Evolutionary conservation across 2,113 vertebrate genomes (phyloP).

Genomic region (Myiozetetes cayanensis): DNA sequence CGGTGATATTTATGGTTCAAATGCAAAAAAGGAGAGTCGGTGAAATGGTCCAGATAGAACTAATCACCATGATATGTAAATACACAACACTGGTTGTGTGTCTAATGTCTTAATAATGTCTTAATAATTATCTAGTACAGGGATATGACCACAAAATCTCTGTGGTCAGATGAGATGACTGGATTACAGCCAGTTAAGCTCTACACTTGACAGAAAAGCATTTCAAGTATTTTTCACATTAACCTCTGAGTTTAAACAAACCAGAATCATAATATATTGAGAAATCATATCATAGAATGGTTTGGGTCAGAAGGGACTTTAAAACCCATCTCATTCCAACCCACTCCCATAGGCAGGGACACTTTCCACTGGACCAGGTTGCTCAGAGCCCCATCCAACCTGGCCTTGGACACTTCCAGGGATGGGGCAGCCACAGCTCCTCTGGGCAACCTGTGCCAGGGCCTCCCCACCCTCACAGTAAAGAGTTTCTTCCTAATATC

Average conservation of each 20-base stretch:
- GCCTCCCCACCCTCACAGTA: background rate
- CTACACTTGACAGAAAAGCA: background rate
- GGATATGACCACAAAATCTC: background rate
- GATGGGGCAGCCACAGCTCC: background rate
- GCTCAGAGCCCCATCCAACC: background rate
- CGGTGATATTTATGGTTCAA: background rate
- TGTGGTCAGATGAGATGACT: background rate
- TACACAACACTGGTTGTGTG: background rate
- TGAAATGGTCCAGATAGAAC: background rate
- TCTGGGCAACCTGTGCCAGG: background rate
- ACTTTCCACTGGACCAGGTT: too few species aligned
- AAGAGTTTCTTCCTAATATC: background rate
- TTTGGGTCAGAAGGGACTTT: background rate
- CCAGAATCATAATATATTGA: background rate
- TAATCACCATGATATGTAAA: background rate
- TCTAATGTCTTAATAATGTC: background rate
- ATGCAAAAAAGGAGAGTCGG: background rate
- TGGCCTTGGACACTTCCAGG: background rate
- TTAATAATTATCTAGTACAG: background rate
- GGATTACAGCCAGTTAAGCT: background rate
- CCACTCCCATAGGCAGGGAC: background rate
- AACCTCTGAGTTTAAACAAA: background rate
- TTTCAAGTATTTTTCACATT: background rate
- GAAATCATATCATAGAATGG: background rate
- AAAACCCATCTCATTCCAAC: background rate